Conservation (phyloP, 1,140 invertebrate genomes). For the Gonioctena quinquepunctata region DNA sequence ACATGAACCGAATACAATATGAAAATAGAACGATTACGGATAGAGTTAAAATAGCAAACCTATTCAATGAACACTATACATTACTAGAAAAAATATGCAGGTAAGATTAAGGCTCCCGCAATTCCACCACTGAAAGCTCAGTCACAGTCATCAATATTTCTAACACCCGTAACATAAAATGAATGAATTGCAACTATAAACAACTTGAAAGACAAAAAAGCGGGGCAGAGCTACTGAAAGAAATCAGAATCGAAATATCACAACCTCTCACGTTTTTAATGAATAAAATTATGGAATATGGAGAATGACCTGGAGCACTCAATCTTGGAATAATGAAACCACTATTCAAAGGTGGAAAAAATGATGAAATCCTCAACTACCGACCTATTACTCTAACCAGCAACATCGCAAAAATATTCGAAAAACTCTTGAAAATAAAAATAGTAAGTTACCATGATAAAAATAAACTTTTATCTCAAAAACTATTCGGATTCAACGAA, state of each 20-base stretch:
- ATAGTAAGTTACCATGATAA: slow-evolving; percentile 2
- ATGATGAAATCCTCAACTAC: slow-evolving; percentile 2
- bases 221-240: not conserved
- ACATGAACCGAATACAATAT: not conserved
- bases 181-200: not conserved
- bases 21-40: not conserved
- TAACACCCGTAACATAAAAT: not conserved
- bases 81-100: not conserved
- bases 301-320: not conserved
- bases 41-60: not conserved
- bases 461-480: not conserved
- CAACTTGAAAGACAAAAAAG: not conserved
- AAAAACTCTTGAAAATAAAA: not conserved
- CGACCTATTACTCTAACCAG: slow-evolving; percentile 3
- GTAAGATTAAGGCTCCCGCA: not conserved
- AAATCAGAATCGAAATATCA: not conserved
- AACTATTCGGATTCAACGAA: too few relatives aligned
- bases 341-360: slow-evolving; percentile 2
- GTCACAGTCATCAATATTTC: not conserved
- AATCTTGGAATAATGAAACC: not conserved
- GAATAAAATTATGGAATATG: slow-evolving; percentile 14
- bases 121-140: not conserved
- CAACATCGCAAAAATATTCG: too few relatives aligned
- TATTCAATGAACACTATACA: slow-evolving; percentile 5
- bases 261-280: not conserved